Percentiles rank a stretch among this genome's conserved stretches.
These are phyloP conservation scores for Orgyia antiqua DNA, from an alignment of 2,888 invertebrate genomes.

Conservation along the genomic window DNA sequence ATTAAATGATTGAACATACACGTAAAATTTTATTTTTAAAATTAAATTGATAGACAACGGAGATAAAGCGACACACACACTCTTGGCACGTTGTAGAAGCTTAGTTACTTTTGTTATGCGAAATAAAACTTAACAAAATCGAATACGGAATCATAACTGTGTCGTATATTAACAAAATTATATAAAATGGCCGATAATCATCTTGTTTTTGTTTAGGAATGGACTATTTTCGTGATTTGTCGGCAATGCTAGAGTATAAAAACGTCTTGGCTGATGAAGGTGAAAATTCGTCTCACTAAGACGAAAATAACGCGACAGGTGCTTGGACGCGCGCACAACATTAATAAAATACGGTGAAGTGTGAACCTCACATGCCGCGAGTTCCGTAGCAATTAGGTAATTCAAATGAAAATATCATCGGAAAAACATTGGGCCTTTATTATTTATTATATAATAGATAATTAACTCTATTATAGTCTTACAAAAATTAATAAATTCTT, in stretches of 20 bases:
- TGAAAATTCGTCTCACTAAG: conserved; percentile 54
- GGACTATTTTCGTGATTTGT: conserved; percentile 68
- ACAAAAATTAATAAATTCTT: too few species aligned
- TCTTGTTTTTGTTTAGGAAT: conserved; percentile 69
- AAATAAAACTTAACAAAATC: conserved; percentile 58
- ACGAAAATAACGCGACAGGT: conserved; percentile 59
- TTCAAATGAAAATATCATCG: too few species aligned
- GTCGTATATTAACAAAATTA: conserved; percentile 65
- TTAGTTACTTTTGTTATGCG: conserved; percentile 43
- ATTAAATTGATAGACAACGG: too few species aligned
- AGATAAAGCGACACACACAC: conserved; percentile 28
- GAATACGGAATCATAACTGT: conserved; percentile 45
- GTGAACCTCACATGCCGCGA: too few species aligned
- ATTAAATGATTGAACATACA: too few species aligned
- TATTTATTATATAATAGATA: too few species aligned
- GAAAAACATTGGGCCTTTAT: too few species aligned
- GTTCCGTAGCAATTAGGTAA: too few species aligned
- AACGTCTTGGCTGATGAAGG: conserved; percentile 52
- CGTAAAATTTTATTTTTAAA: too few species aligned
- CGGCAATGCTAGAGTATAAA: conserved; percentile 60
- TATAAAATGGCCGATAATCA: conserved; percentile 67
- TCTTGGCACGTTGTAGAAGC: conserved; percentile 48
- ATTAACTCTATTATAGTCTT: too few species aligned
- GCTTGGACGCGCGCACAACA: conserved; percentile 42
- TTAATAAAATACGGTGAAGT: too few species aligned